phyloP scores from a whole-genome alignment of 2,797 vertebrate species.

The Malurus leucopterus region DNA sequence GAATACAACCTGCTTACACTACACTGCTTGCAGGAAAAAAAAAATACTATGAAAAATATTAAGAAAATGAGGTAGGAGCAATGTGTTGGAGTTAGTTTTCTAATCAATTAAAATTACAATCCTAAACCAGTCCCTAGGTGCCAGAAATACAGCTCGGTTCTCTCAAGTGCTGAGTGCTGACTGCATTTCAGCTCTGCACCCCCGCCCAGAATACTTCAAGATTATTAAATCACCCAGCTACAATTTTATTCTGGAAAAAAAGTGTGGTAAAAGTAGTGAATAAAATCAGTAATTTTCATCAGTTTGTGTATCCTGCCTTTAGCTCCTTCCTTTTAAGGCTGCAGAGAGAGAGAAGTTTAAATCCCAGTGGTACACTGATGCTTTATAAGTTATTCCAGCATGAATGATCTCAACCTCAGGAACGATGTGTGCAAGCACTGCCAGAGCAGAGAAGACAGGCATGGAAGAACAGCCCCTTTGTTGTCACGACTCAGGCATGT shows the following conservation, averaged over 20 bases:
- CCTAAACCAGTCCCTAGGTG: neutral
- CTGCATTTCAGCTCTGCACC: neutral
- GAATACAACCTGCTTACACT: neutral
- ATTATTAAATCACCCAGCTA: slow-evolving; percentile 4
- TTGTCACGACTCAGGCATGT: neutral
- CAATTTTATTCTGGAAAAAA: slow-evolving; percentile 9
- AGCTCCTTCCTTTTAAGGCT: slow-evolving; percentile 47
- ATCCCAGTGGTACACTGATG: neutral
- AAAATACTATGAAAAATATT: neutral
- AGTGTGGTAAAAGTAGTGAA: slow-evolving; percentile 15
- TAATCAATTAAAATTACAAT: neutral
- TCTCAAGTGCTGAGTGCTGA: neutral
- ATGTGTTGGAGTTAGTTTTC: neutral
- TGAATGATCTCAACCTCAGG: slow-evolving; percentile 18
- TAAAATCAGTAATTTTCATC: slow-evolving; percentile 39
- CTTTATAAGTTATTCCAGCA: slow-evolving; percentile 20
- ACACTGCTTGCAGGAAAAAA: neutral
- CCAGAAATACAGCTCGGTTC: neutral
- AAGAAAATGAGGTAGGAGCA: neutral
- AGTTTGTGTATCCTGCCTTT: slow-evolving; percentile 20
- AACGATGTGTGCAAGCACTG: neutral
- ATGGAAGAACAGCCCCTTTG: neutral
- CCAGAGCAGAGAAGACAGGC: slow-evolving; percentile 1
- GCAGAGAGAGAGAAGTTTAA: neutral
- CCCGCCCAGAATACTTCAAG: neutral